phyloP scores from a whole-genome alignment of 1,140 invertebrate genomes.

The Macrobrachium rosenbergii region DNA sequence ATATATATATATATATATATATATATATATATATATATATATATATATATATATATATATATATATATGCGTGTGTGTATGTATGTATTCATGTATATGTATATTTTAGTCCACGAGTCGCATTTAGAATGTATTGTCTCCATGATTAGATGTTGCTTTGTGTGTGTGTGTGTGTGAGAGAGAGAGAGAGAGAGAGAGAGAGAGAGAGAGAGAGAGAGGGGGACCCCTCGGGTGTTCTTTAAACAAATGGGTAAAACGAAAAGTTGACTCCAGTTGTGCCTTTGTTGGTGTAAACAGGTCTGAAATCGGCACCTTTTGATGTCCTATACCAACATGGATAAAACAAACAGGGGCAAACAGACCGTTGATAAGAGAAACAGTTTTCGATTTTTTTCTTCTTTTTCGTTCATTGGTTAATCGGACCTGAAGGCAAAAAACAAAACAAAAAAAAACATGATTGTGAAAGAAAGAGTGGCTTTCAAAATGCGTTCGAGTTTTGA shows the following conservation, averaged over 20 bases:
- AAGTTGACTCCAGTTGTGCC: not conserved
- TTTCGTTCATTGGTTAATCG: too few relatives aligned
- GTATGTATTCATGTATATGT: not conserved
- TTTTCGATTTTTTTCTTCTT: too few relatives aligned
- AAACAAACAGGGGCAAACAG: conserved; percentile 52
- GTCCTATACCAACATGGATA: conserved; percentile 39
- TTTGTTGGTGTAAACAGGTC: conserved; percentile 23
- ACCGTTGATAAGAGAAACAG: conserved; percentile 33
- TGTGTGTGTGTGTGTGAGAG: not conserved
- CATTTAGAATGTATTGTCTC: not conserved
- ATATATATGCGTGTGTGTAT: not conserved
- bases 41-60: conserved; percentile 3
- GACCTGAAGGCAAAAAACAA: too few relatives aligned
- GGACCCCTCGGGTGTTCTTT: too few relatives aligned
- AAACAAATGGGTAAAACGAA: too few relatives aligned
- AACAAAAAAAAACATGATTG: too few relatives aligned
- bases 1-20: not conserved
- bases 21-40: not conserved
- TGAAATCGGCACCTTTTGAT: conserved; percentile 14
- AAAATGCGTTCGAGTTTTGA: too few relatives aligned
- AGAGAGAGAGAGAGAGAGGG: not conserved
- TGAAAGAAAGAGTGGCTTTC: too few relatives aligned
- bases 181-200: not conserved
- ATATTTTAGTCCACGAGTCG: too few relatives aligned
- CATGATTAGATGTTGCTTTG: not conserved